phyloP scores from a whole-genome alignment of 2,113 vertebrate genomes.

The Rynchops niger region DNA sequence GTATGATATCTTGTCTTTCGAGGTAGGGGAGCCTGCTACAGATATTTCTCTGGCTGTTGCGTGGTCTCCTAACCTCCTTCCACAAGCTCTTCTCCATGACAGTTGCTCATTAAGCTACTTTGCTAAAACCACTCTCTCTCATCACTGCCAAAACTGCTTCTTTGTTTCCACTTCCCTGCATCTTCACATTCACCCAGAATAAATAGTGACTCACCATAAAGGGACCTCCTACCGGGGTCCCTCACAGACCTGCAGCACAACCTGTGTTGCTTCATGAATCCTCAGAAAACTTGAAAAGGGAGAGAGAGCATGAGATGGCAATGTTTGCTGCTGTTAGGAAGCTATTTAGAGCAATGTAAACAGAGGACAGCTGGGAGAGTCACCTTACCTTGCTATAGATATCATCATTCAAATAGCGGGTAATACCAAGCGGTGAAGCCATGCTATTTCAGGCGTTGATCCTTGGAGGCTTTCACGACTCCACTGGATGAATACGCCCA shows the following conservation, averaged over 20 bases:
- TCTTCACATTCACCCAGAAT: too few species aligned
- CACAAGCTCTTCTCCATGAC: background rate
- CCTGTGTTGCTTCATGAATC: too few species aligned
- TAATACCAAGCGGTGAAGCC: background rate
- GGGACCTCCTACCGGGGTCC: too few species aligned
- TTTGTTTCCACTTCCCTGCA: too few species aligned
- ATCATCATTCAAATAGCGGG: background rate
- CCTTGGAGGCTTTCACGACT: background rate
- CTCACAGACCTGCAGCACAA: too few species aligned
- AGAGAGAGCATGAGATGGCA: too few species aligned
- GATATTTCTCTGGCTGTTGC: too few species aligned
- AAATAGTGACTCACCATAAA: too few species aligned
- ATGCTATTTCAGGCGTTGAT: background rate
- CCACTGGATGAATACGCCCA: background rate
- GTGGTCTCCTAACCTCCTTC: background rate
- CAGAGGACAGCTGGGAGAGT: background rate
- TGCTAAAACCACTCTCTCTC: background rate
- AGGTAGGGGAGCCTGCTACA: too few species aligned
- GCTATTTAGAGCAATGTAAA: background rate
- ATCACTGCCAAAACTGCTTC: too few species aligned
- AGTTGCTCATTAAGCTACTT: background rate
- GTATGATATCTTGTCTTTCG: too few species aligned
- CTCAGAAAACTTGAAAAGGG: too few species aligned
- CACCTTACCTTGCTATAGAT: background rate
- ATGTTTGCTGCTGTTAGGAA: background rate